A percentile compares a stretch with the other conserved stretches of the same genome.
phyloP scores from a whole-genome alignment of 2,888 invertebrate species.

The Nemapogon koenigi region DNA sequence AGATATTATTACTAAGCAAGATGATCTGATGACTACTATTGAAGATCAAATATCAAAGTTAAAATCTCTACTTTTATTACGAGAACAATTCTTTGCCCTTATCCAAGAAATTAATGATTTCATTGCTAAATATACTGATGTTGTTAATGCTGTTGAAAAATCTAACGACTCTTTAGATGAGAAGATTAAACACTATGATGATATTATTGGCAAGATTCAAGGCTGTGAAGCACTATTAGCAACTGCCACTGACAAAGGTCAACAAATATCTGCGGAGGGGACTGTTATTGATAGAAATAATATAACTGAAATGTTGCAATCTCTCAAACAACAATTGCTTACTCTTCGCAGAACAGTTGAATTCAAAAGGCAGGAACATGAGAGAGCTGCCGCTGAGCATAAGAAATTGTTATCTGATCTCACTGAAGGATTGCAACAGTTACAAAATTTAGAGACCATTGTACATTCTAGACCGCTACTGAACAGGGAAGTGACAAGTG shows the following conservation, averaged over 20 bases:
- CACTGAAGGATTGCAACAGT: slow-evolving; percentile 82
- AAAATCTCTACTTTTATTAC: slow-evolving; percentile 76
- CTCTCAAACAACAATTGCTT: slow-evolving; percentile 83
- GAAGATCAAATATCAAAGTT: slow-evolving; percentile 86
- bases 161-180: slow-evolving; percentile 83
- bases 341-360: slow-evolving; percentile 83
- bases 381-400: slow-evolving; percentile 87
- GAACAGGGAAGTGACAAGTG: slow-evolving; percentile 78
- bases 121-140: slow-evolving; percentile 84
- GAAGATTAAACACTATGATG: slow-evolving; percentile 87
- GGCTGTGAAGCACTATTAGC: slow-evolving; percentile 89
- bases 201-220: slow-evolving; percentile 85
- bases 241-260: slow-evolving; percentile 89
- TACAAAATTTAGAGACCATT: slow-evolving; percentile 81
- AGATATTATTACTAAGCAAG: slow-evolving; percentile 80
- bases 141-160: slow-evolving; percentile 85
- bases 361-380: slow-evolving; percentile 85
- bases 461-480: slow-evolving; percentile 84
- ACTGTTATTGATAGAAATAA: slow-evolving; percentile 86
- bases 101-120: slow-evolving; percentile 89
- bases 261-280: slow-evolving; percentile 91
- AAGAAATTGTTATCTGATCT: slow-evolving; percentile 83
- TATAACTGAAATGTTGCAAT: slow-evolving; percentile 86
- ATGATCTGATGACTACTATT: slow-evolving; percentile 83
- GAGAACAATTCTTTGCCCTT: slow-evolving; percentile 88